Evolutionary conservation across 1,140 invertebrate species (phyloP), one percentile per base, ranked within the genome.

Genomic region (Rhizoglyphus robini): DNA sequence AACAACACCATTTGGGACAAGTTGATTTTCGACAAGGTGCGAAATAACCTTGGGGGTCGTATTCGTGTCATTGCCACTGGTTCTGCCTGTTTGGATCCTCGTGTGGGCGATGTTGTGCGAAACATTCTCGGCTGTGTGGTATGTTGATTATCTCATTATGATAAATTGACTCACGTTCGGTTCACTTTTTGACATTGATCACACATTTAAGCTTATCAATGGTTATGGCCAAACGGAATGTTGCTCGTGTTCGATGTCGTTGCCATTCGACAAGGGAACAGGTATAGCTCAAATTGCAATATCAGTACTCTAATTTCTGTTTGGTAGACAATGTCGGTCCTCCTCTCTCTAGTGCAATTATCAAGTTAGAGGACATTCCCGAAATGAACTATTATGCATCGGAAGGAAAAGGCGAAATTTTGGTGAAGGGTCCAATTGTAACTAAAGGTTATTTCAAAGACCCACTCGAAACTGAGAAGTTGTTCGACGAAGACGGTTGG

Each of bases 181-280:
- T 2, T 36, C 13, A 8, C n/a, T 2, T n/a, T 65, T 65, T 3
- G 88, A 54, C 49, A 27, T 29, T 46, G 29, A 31, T 34, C 38
- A 30, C 49, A 81, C 84, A 34, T 3, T 23, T 48, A 25, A 68
- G 67, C 66, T 90, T 63, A 83, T 93, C 32, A 92, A 96, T 79
- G 93, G 95, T 18, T 99, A 98, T 77, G 95, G 95, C 0, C 94
- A 97, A 78, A 99, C 95, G 3, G 95, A 99, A 77, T 94, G 89
- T 74, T 93, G 91, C 63, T 90, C 92, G 20, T 85, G 91, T 29
- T 89, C 89, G 20, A 78, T 95, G 4, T 93, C 90, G 4, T 83
- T 96, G 66, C 89, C 92, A 79, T 90, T 90, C 11, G 93, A 96
- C 74, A 82, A 85, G 74, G 81, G 85, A 34, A 86, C 88, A 60